Evolutionary conservation across 1,140 invertebrate genomes (phyloP), one percentile per base, ranked within the genome.

Genomic region (Apis florea): DNA sequence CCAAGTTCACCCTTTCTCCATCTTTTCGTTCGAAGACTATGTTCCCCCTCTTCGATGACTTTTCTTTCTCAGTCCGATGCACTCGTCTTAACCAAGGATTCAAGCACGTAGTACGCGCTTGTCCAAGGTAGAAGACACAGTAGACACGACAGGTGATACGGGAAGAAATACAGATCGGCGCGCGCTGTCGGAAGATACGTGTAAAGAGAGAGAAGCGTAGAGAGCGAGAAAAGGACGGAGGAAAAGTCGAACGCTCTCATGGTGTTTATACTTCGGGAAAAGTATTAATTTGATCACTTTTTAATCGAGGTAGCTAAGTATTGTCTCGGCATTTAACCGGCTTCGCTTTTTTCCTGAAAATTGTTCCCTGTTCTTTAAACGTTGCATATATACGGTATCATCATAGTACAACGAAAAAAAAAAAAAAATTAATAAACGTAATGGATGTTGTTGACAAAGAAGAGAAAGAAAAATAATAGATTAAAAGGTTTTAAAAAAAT

Each of bases 111-210:
- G 85, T 86, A 83, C 71, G 71, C 82, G 80, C 82, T 86, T 68
- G 85, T 79, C 69, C 85, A 85, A 82, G 85, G 84, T 85, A 71
- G 61, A 59, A 86, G 84, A 79, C 85, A 79, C 85, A 67, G 85
- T 72, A 73, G 85, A 82, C 78, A 51, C 70, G 75, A 79, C 83
- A 79, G 85, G 87, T 82, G 82, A 75, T 54, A 77, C 78, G 51
- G 58, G 76, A 83, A 80, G 85, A 86, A 85, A 74, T 70, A 80
- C 72, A 82, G 83, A 81, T 81, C 77, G 79, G 74, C 85, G 67
- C 82, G 59, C 56, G 71, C 61, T 76, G 76, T 66, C 51, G 61
- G 68, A 61, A 73, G 59, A 74, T 54, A 84, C 61, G 49, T 26
- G 56, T 49, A 24, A 5, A 56, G 15, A n/a, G 53, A 56, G 51